Percentiles rank a stretch among this genome's conserved stretches.
Evolutionary conservation across 2,113 vertebrate species (phyloP).

Genomic region (Pachyramphus minor): DNA sequence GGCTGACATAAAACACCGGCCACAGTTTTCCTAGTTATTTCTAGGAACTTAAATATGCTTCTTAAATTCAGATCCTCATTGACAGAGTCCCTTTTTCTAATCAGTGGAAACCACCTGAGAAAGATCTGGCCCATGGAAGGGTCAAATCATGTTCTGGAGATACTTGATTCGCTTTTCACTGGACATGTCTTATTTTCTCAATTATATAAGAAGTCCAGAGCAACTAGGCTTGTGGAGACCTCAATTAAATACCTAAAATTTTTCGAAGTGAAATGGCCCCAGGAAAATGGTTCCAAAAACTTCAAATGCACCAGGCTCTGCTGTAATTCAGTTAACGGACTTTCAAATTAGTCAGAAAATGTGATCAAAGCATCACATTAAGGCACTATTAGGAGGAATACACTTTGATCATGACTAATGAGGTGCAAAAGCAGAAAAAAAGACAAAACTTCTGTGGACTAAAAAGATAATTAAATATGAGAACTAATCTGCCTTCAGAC

Average conservation of each 20-base stretch:
- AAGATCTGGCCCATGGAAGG: neutral
- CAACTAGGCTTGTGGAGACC: neutral
- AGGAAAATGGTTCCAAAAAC: conserved; percentile 5
- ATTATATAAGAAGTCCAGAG: neutral
- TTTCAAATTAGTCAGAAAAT: conserved; percentile 32
- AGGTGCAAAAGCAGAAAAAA: conserved; percentile 2
- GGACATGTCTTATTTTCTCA: neutral
- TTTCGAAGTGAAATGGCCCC: neutral
- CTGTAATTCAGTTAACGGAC: conserved; percentile 1
- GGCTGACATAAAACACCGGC: neutral
- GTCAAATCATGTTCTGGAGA: neutral
- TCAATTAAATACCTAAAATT: neutral
- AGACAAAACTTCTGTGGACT: neutral
- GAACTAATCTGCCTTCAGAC: neutral
- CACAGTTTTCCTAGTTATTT: neutral
- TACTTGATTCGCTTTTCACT: neutral
- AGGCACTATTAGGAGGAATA: conserved; percentile 16
- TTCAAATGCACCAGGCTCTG: neutral
- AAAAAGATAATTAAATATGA: conserved; percentile 9
- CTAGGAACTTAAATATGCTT: neutral
- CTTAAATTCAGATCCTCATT: neutral
- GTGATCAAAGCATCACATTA: conserved; percentile 57
- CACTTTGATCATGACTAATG: conserved; percentile 62
- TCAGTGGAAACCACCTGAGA: neutral
- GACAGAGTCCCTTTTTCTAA: neutral